phyloP scores from a whole-genome alignment of 2,113 vertebrate genomes.

The Podarcis raffonei region DNA sequence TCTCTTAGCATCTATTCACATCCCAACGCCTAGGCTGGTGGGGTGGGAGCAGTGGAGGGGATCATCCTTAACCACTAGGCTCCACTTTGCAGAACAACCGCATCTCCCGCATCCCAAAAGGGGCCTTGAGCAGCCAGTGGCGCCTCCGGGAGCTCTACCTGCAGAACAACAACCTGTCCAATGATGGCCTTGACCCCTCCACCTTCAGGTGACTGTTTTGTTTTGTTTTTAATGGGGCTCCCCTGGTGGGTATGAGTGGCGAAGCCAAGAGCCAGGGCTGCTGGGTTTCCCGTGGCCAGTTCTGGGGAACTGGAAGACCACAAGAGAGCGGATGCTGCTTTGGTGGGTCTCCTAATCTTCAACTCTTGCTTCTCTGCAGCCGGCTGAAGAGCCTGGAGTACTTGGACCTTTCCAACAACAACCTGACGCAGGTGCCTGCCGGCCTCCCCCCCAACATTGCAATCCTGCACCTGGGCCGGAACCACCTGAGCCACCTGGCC shows the following conservation, averaged over 20 bases:
- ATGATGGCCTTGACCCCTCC: slow-evolving; percentile 42
- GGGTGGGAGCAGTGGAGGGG: neutral
- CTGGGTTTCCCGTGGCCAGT: neutral
- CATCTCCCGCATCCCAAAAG: slow-evolving; percentile 67
- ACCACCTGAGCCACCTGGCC: slow-evolving; percentile 54
- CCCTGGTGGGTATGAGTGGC: neutral
- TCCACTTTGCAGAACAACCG: slow-evolving; percentile 61
- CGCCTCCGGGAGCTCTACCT: slow-evolving; percentile 70
- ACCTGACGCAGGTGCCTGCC: slow-evolving; percentile 46
- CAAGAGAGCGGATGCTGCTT: neutral
- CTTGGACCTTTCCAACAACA: slow-evolving; percentile 72
- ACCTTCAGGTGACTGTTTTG: slow-evolving; percentile 67
- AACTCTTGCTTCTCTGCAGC: slow-evolving; percentile 41
- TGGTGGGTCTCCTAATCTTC: neutral
- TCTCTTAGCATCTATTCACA: no score
- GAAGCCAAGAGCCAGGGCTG: no score
- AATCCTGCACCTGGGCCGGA: slow-evolving; percentile 67
- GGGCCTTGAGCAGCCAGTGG: slow-evolving; percentile 59
- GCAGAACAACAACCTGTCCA: slow-evolving; percentile 64
- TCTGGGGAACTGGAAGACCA: neutral
- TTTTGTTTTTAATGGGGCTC: neutral
- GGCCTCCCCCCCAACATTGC: slow-evolving; percentile 59
- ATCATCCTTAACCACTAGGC: neutral
- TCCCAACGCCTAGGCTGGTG: neutral
- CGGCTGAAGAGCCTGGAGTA: slow-evolving; percentile 67